Percentiles rank a stretch among this genome's conserved stretches.
These are phyloP conservation scores for Pantherophis vulpinus DNA, from an alignment of 2,797 vertebrate genomes.

Conservation along the genomic window DNA sequence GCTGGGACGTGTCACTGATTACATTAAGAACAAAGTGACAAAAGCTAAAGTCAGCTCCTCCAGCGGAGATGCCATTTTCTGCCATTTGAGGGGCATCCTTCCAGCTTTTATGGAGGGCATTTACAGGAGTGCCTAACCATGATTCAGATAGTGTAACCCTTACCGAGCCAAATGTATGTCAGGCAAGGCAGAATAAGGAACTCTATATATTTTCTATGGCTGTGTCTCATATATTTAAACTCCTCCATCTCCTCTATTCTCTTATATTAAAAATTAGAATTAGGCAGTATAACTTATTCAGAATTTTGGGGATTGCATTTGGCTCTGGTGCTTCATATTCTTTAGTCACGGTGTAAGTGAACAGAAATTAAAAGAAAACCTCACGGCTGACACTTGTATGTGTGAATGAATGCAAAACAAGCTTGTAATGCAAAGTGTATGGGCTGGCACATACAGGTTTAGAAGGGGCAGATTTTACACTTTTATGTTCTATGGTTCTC, in stretches of 20 bases:
- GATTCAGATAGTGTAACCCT: neutral
- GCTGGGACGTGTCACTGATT: constrained; percentile 29
- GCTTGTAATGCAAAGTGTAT: neutral
- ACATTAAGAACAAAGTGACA: constrained; percentile 11
- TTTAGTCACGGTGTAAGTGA: neutral
- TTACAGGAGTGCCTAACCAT: neutral
- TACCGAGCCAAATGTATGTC: neutral
- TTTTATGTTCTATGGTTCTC: neutral
- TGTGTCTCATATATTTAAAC: neutral
- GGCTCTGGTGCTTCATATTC: neutral
- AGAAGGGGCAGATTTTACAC: neutral
- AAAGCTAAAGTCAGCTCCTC: constrained; percentile 1
- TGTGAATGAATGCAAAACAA: neutral
- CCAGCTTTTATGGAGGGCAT: neutral
- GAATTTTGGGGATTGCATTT: neutral
- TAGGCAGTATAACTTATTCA: neutral
- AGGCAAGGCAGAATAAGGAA: neutral
- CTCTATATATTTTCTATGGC: neutral
- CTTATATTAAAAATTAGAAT: neutral
- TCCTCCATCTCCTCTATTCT: neutral
- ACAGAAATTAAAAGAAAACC: neutral
- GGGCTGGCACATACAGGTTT: too few species aligned
- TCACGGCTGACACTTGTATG: neutral
- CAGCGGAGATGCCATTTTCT: neutral
- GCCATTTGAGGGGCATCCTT: neutral